Conservation (phyloP, 2,113 vertebrate species). For the Uropsilus gracilis region DNA sequence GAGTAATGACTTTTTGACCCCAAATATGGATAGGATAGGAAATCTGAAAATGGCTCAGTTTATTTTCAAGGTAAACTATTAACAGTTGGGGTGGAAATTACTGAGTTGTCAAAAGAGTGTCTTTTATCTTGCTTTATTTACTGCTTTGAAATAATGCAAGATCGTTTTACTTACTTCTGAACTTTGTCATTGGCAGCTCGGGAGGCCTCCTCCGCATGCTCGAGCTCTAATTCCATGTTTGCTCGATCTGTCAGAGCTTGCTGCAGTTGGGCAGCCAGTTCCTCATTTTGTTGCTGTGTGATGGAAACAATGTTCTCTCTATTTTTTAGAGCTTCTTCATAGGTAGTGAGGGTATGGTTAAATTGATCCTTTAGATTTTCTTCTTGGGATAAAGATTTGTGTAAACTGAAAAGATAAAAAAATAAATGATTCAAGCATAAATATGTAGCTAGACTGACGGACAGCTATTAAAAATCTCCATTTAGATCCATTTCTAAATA, state of each 20-base stretch:
- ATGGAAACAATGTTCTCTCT: slow-evolving; percentile 82
- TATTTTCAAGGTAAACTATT: slow-evolving; percentile 56
- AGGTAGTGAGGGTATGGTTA: slow-evolving; percentile 74
- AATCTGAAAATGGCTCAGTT: background rate
- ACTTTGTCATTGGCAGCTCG: slow-evolving; percentile 87
- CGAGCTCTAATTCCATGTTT: slow-evolving; percentile 85
- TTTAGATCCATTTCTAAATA: slow-evolving; percentile 51
- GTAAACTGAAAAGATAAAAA: slow-evolving; percentile 83
- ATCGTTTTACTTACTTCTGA: slow-evolving; percentile 88
- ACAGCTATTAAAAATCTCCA: slow-evolving; percentile 20
- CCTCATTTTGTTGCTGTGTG: slow-evolving; percentile 85
- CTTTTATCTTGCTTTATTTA: slow-evolving; percentile 41
- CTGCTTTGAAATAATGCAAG: slow-evolving; percentile 44
- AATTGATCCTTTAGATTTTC: slow-evolving; percentile 83
- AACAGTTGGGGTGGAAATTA: slow-evolving; percentile 22
- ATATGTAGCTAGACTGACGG: background rate
- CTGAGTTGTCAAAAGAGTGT: background rate
- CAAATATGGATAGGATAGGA: background rate
- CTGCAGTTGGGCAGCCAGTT: slow-evolving; percentile 86
- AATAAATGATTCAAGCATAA: slow-evolving; percentile 31
- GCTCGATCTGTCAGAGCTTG: slow-evolving; percentile 83
- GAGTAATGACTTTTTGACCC: slow-evolving; percentile 33
- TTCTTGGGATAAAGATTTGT: slow-evolving; percentile 87
- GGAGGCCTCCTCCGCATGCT: slow-evolving; percentile 82
- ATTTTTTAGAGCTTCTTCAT: slow-evolving; percentile 80